Evolutionary conservation across 92 coral and sea anemone species (phyloP).

Genomic region (Scolanthus callimorphus): DNA sequence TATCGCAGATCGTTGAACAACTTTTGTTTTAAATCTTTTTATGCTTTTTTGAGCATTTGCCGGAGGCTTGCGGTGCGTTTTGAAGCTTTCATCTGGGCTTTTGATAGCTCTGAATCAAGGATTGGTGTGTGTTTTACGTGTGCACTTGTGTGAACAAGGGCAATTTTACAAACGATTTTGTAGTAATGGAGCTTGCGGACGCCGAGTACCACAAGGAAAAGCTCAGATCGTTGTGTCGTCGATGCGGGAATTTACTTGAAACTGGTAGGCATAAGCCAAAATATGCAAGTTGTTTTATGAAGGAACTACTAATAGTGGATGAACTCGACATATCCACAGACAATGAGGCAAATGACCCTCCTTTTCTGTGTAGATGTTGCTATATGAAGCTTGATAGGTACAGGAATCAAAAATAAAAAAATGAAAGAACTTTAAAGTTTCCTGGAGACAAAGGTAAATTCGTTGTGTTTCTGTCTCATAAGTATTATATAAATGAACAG

Average conservation of each 20-base stretch:
- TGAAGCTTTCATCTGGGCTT: neutral
- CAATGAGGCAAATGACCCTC: conserved; percentile 3
- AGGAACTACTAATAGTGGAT: conserved; percentile 19
- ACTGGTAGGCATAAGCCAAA: conserved; percentile 24
- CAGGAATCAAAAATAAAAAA: conserved; percentile 5
- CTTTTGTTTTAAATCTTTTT: neutral
- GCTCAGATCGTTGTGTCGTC: conserved; percentile 20
- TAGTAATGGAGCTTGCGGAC: conserved; percentile 4
- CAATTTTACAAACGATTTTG: conserved; percentile 2
- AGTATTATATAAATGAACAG: conserved; percentile 4
- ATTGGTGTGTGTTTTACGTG: conserved; percentile 5
- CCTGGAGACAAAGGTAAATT: conserved; percentile 8
- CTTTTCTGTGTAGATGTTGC: conserved; percentile 18
- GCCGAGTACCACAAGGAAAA: conserved; percentile 20
- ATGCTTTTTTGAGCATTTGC: conserved; percentile 2
- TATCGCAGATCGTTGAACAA: neutral
- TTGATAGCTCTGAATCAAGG: conserved; percentile 6
- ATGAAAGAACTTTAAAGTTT: neutral
- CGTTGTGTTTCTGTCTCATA: conserved; percentile 1
- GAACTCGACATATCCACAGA: conserved; percentile 11
- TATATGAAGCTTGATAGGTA: conserved; percentile 5
- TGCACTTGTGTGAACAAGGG: conserved; percentile 21
- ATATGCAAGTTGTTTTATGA: conserved; percentile 4
- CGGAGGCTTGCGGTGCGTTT: conserved; percentile 14
- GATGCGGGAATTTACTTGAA: conserved; percentile 15